phyloP scores from a whole-genome alignment of 2,888 invertebrate genomes.

The Sphaerophoria taeniata region DNA sequence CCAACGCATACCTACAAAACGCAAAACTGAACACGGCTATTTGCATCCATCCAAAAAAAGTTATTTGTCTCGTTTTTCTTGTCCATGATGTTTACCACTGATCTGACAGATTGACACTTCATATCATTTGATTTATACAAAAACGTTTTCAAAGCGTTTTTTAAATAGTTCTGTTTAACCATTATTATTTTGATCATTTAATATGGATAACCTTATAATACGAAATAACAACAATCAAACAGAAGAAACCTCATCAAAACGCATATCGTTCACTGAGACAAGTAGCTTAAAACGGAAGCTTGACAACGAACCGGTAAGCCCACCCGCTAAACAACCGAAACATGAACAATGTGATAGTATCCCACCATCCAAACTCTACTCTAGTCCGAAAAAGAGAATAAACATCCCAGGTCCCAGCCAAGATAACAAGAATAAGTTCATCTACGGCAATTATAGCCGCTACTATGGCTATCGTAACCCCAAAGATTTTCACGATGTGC shows the following conservation, averaged over 20 bases:
- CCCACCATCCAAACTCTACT: slow-evolving; percentile 12
- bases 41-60: too few species aligned
- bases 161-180: background rate
- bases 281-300: slow-evolving; percentile 42
- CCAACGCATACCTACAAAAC: too few species aligned
- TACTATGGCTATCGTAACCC: slow-evolving; percentile 94
- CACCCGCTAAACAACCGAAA: slow-evolving; percentile 33
- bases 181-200: background rate
- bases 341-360: background rate
- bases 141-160: slow-evolving; percentile 5
- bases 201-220: slow-evolving; percentile 14
- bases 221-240: slow-evolving; percentile 30
- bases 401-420: slow-evolving; percentile 1
- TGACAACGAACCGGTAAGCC: background rate
- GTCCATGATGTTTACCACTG: too few species aligned
- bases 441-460: slow-evolving; percentile 82
- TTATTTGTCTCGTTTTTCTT: too few species aligned
- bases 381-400: slow-evolving; percentile 49
- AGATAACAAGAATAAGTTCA: slow-evolving; percentile 76
- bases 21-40: too few species aligned
- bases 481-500: slow-evolving; percentile 86
- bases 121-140: background rate
- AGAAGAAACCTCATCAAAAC: slow-evolving; percentile 3
- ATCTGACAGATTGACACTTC: too few species aligned
- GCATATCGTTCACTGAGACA: background rate